These are phyloP conservation scores for Temnothorax rugatulus DNA, from an alignment of 2,888 invertebrate genomes.

Conservation along the genomic window DNA sequence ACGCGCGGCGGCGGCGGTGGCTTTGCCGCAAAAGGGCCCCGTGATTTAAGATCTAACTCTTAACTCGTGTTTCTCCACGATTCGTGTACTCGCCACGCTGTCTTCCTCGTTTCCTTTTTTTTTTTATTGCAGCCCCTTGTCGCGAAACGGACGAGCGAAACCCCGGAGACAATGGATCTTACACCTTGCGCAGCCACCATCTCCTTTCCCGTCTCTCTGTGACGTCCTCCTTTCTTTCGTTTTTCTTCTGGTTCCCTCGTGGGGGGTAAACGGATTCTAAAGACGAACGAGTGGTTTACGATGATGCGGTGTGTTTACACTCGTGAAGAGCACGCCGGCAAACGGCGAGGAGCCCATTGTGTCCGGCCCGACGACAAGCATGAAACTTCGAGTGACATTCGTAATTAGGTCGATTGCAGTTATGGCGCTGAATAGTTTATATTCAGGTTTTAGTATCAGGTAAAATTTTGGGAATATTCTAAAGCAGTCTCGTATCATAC, in stretches of 20 bases:
- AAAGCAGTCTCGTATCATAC: neutral
- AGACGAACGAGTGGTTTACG: constrained; percentile 43
- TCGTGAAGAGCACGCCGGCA: neutral
- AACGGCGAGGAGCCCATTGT: constrained; percentile 20
- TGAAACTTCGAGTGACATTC: neutral
- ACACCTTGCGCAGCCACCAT: constrained; percentile 59
- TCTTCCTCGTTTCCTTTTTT: constrained; percentile 29
- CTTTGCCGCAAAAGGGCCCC: constrained; percentile 65
- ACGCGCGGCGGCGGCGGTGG: neutral
- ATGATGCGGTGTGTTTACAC: constrained; percentile 27
- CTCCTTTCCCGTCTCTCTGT: constrained; percentile 16
- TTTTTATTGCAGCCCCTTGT: constrained; percentile 55
- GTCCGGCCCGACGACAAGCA: constrained; percentile 19
- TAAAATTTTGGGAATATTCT: neutral
- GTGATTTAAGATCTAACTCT: constrained; percentile 81
- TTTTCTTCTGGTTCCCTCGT: constrained; percentile 13
- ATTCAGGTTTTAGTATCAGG: neutral
- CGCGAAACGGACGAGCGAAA: constrained; percentile 49
- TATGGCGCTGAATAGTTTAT: neutral
- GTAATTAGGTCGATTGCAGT: constrained; percentile 18
- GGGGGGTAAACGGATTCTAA: constrained; percentile 10
- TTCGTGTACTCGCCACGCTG: constrained; percentile 41
- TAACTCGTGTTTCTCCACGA: constrained; percentile 65
- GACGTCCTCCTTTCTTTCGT: constrained; percentile 14
- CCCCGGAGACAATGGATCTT: constrained; percentile 65